Evolutionary conservation across 2,888 invertebrate species (phyloP).

Genomic region (Lasius platythorax): DNA sequence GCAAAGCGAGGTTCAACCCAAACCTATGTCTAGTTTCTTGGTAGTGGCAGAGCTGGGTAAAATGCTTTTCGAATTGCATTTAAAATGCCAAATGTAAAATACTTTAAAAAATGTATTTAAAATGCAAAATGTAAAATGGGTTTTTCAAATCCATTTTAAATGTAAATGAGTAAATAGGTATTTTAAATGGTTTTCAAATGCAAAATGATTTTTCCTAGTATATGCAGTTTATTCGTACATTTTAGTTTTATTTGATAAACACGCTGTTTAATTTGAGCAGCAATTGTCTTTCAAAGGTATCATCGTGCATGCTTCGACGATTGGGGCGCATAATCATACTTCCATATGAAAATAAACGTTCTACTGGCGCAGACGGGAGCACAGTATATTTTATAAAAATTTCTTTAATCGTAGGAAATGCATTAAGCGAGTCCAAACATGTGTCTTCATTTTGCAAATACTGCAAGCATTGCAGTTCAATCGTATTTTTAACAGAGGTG

Average conservation of each 20-base stretch:
- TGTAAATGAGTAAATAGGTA: conserved; percentile 12
- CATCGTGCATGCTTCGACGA: neutral
- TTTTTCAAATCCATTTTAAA: conserved; percentile 18
- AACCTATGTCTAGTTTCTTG: no score
- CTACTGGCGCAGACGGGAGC: conserved; percentile 9
- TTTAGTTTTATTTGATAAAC: conserved; percentile 10
- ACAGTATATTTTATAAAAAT: conserved; percentile 37
- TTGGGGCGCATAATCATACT: conserved; percentile 21
- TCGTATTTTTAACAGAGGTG: conserved; percentile 11
- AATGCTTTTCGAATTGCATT: no score
- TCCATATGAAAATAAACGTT: conserved; percentile 12
- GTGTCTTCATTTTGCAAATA: conserved; percentile 31
- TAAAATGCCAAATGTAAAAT: conserved; percentile 17
- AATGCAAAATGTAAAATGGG: conserved; percentile 17
- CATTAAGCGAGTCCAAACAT: conserved; percentile 4
- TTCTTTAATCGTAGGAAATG: neutral
- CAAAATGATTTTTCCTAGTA: neutral
- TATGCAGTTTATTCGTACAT: neutral
- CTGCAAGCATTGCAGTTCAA: conserved; percentile 21
- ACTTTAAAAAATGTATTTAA: neutral
- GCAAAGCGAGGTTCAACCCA: no score
- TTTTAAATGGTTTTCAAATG: conserved; percentile 21
- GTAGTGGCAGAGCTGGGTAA: no score
- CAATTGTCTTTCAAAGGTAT: conserved; percentile 24
- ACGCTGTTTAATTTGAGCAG: neutral